These are phyloP conservation scores for Pocota personata DNA, from an alignment of 2,888 invertebrate genomes.

Conservation along the genomic window DNA sequence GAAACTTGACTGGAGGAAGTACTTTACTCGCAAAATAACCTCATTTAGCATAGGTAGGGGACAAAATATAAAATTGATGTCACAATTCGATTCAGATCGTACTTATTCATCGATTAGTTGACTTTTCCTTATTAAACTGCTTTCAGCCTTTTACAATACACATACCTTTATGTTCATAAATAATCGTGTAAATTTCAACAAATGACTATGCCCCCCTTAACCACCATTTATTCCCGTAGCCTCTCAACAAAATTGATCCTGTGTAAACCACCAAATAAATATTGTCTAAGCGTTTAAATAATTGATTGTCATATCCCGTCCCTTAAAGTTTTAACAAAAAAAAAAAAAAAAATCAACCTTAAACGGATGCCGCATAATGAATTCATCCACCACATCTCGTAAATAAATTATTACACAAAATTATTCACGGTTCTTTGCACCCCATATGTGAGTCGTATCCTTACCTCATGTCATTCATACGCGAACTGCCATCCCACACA, in stretches of 20 bases:
- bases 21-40: too few relatives aligned
- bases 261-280: neutral
- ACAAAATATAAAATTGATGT: too few relatives aligned
- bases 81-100: too few relatives aligned
- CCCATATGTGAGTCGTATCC: neutral
- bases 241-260: neutral
- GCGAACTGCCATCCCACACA: neutral
- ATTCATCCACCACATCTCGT: slow-evolving; percentile 16
- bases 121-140: too few relatives aligned
- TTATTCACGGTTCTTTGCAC: slow-evolving; percentile 33
- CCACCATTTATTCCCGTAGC: neutral
- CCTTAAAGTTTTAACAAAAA: neutral
- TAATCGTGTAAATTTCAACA: neutral
- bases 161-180: too few relatives aligned
- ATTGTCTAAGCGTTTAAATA: neutral
- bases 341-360: neutral
- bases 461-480: neutral
- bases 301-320: neutral
- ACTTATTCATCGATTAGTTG: too few relatives aligned
- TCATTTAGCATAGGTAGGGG: too few relatives aligned
- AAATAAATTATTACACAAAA: slow-evolving; percentile 47
- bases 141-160: too few relatives aligned
- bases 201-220: neutral
- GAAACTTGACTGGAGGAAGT: too few relatives aligned
- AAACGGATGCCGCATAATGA: slow-evolving; percentile 34